Conservation (phyloP, 2,797 vertebrate species). For the Bucorvus abyssinicus region DNA sequence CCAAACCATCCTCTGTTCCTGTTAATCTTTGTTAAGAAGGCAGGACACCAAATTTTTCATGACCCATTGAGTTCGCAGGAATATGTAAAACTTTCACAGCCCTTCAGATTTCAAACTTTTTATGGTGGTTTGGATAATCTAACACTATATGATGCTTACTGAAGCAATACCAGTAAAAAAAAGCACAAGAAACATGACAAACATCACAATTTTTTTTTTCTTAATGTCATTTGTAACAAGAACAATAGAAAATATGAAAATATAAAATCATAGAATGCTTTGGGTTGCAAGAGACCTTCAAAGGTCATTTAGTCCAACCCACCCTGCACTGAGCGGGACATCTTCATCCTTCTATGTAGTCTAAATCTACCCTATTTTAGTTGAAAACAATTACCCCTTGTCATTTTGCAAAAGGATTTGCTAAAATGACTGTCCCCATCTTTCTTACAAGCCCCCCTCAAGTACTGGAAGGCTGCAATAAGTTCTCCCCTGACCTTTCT, state of each 20-base stretch:
- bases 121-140: not conserved
- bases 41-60: not conserved
- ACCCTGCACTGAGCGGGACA: too few species aligned
- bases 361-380: too few species aligned
- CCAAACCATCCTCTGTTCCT: conserved; percentile 19
- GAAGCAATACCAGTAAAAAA: not conserved
- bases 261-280: not conserved
- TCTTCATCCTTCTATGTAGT: too few species aligned
- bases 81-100: not conserved
- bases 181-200: not conserved
- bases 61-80: not conserved
- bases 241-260: not conserved
- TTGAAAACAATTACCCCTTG: too few species aligned
- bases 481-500: too few species aligned
- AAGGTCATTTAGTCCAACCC: too few species aligned
- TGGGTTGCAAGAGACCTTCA: too few species aligned
- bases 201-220: not conserved
- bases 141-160: not conserved
- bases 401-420: too few species aligned
- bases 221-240: not conserved
- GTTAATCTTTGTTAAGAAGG: conserved; percentile 38
- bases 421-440: too few species aligned
- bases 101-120: not conserved
- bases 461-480: too few species aligned
- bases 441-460: too few species aligned